Conservation (phyloP, 2,888 invertebrate species). For the Napeogenes sylphis region DNA sequence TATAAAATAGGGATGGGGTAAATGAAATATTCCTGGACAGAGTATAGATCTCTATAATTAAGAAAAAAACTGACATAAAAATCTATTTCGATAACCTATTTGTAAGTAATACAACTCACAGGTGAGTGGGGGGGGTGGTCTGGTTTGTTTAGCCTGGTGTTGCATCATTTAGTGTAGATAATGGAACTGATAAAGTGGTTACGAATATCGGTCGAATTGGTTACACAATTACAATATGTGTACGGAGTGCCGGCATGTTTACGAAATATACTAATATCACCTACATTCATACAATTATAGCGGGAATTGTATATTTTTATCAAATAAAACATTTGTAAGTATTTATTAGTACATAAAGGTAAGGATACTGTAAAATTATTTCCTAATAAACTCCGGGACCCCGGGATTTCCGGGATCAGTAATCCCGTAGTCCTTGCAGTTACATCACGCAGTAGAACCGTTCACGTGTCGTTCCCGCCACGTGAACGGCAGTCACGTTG, state of each 20-base stretch:
- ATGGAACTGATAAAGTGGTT: conserved; percentile 27
- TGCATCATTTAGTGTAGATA: conserved; percentile 39
- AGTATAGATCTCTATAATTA: neutral
- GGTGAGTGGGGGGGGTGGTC: conserved; percentile 35
- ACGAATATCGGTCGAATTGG: conserved; percentile 26
- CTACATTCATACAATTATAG: too few species aligned
- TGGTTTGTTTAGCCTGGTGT: conserved; percentile 41
- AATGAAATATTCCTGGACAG: neutral
- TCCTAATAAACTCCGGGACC: conserved; percentile 11
- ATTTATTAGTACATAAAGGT: too few species aligned
- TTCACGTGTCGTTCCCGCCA: conserved; percentile 20
- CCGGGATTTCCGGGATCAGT: conserved; percentile 11
- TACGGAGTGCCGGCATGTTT: conserved; percentile 3
- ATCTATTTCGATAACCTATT: conserved; percentile 5
- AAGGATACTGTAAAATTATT: neutral
- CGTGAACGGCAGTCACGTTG: conserved; percentile 26
- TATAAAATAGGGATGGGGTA: conserved; percentile 15
- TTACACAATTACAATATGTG: conserved; percentile 27
- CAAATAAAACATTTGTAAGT: too few species aligned
- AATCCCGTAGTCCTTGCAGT: neutral
- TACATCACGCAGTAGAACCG: conserved; percentile 6
- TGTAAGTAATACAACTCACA: conserved; percentile 19
- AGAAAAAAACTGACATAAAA: neutral
- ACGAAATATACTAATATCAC: too few species aligned
- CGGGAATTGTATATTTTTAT: too few species aligned